Evolutionary conservation across 2,797 vertebrate species (phyloP).

Genomic region (Amphiprion clarkii): DNA sequence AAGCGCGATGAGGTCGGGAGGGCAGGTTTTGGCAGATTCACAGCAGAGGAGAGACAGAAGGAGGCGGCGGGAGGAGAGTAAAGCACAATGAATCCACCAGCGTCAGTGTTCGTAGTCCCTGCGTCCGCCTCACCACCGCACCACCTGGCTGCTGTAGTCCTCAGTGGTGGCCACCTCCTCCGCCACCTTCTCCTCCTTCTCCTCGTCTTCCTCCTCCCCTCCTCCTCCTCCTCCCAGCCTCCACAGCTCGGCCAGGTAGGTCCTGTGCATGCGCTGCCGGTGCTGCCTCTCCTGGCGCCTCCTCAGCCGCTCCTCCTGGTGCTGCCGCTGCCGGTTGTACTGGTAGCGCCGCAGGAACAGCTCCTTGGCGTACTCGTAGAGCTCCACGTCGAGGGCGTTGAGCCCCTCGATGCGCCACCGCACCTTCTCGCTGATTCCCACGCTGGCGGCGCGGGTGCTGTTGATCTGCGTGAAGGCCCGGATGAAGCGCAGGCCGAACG

Average conservation of each 20-base stretch:
- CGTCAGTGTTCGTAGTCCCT: slow-evolving; percentile 24
- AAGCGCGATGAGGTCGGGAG: slow-evolving; percentile 44
- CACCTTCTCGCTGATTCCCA: slow-evolving; percentile 89
- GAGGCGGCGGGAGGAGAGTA: slow-evolving; percentile 36
- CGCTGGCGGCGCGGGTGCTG: slow-evolving; percentile 93
- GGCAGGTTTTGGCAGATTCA: slow-evolving; percentile 66
- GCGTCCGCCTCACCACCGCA: slow-evolving; percentile 90
- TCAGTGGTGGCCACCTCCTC: slow-evolving; percentile 86
- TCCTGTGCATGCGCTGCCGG: slow-evolving; percentile 85
- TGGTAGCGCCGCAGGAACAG: slow-evolving; percentile 95
- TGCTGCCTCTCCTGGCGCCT: slow-evolving; percentile 87
- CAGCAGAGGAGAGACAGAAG: slow-evolving; percentile 53
- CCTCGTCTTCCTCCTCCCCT: slow-evolving; percentile 80
- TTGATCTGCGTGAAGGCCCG: slow-evolving; percentile 97
- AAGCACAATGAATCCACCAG: slow-evolving; percentile 53
- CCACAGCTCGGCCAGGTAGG: slow-evolving; percentile 82
- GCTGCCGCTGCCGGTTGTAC: slow-evolving; percentile 89
- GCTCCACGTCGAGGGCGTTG: slow-evolving; percentile 94
- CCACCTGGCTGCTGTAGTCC: slow-evolving; percentile 97
- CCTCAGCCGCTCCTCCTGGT: slow-evolving; percentile 87
- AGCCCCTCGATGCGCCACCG: slow-evolving; percentile 91
- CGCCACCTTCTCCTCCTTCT: slow-evolving; percentile 63
- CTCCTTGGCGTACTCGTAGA: slow-evolving; percentile 94
- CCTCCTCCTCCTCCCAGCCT: slow-evolving; percentile 68
- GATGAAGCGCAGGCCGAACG: slow-evolving; percentile 95